Evolutionary conservation across 1,140 invertebrate species (phyloP).

Genomic region (Coptotermes formosanus): DNA sequence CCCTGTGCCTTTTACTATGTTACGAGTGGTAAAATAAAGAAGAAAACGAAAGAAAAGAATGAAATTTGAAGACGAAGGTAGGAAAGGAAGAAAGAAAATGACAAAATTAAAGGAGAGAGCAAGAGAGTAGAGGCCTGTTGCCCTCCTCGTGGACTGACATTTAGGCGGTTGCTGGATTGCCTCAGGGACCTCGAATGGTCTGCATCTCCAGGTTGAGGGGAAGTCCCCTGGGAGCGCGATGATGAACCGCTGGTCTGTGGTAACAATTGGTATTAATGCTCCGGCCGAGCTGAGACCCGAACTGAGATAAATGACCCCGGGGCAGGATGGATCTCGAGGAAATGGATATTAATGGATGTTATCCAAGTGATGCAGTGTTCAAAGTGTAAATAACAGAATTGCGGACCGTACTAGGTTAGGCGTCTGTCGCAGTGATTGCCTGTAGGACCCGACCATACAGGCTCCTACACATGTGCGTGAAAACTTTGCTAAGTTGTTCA

Average conservation of each 20-base stretch:
- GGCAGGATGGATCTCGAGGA: neutral
- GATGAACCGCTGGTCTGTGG: slow-evolving; percentile 10
- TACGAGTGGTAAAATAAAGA: neutral
- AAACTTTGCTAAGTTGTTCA: no score
- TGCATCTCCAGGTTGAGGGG: neutral
- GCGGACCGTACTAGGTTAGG: neutral
- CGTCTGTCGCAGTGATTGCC: neutral
- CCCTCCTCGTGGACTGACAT: neutral
- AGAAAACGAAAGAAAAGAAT: neutral
- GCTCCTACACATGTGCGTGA: neutral
- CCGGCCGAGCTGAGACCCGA: slow-evolving; percentile 2
- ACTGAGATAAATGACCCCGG: slow-evolving; percentile 25
- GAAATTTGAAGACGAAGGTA: neutral
- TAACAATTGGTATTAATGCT: slow-evolving; percentile 31
- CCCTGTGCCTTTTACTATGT: no score
- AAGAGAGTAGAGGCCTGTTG: no score
- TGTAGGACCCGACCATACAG: neutral
- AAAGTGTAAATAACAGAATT: neutral
- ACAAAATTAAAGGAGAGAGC: neutral
- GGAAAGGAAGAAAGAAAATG: neutral
- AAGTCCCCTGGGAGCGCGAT: neutral
- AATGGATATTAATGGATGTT: slow-evolving; percentile 28
- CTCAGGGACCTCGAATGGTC: neutral
- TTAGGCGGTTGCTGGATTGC: neutral
- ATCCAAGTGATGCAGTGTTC: slow-evolving; percentile 20